Conservation (phyloP, 1,140 invertebrate genomes). For the Papilio helenus region DNA sequence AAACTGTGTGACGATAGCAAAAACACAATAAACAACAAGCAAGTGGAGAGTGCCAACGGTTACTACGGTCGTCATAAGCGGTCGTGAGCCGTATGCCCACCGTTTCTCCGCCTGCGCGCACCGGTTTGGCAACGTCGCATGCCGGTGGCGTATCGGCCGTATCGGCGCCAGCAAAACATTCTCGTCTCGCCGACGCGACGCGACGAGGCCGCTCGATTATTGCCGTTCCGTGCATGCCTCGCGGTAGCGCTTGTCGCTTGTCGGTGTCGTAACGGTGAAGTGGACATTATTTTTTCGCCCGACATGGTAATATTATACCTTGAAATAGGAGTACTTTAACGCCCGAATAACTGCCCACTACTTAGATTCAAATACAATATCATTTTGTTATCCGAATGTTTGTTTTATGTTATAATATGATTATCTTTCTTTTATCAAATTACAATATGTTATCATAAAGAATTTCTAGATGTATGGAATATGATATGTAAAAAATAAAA, state of each 20-base stretch:
- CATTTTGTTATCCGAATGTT: too few relatives aligned
- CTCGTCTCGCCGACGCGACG: conserved; percentile 5
- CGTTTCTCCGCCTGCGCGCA: conserved; percentile 10
- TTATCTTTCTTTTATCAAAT: too few relatives aligned
- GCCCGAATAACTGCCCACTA: too few relatives aligned
- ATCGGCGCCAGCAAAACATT: not conserved
- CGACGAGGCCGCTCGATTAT: conserved; percentile 7
- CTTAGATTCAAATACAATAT: too few relatives aligned
- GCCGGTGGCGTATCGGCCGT: conserved; percentile 10
- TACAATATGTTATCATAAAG: too few relatives aligned
- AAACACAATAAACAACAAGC: conserved; percentile 4
- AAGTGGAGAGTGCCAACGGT: not conserved
- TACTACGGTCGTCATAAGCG: conserved; percentile 25
- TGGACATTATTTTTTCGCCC: not conserved
- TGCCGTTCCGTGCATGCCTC: conserved; percentile 5
- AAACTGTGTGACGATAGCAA: not conserved
- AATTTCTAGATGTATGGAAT: too few relatives aligned
- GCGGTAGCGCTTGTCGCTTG: not conserved
- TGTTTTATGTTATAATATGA: too few relatives aligned
- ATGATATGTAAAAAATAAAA: too few relatives aligned
- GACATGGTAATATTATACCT: too few relatives aligned
- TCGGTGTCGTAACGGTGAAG: not conserved
- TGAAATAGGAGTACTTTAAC: too few relatives aligned
- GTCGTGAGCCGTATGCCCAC: conserved; percentile 1
- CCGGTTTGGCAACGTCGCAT: conserved; percentile 33